These are phyloP conservation scores for Phrynosoma blainvillii DNA, from an alignment of 2,113 vertebrate genomes.

Conservation along the genomic window DNA sequence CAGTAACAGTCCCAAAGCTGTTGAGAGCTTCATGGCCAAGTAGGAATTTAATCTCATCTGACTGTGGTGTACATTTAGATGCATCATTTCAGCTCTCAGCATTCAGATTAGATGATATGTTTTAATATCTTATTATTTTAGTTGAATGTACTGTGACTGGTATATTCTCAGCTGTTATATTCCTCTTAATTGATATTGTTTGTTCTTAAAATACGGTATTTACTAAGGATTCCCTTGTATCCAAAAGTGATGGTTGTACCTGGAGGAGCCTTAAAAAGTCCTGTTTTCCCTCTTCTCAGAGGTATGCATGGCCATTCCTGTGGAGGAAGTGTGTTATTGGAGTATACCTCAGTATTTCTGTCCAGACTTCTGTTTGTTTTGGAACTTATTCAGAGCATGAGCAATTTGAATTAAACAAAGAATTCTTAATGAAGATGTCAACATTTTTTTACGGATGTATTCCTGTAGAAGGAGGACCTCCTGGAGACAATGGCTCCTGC, in stretches of 20 bases:
- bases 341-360: too few relatives aligned
- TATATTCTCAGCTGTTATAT: background rate
- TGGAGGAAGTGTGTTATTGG: too few relatives aligned
- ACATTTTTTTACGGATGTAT: too few relatives aligned
- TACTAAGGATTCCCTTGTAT: background rate
- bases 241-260: background rate
- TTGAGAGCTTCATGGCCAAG: background rate
- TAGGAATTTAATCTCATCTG: background rate
- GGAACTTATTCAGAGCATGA: too few relatives aligned
- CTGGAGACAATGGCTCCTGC: too few relatives aligned
- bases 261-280: background rate
- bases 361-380: too few relatives aligned
- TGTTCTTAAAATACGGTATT: background rate
- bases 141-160: background rate
- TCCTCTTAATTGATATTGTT: background rate
- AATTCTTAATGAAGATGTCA: too few relatives aligned
- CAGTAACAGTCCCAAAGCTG: background rate
- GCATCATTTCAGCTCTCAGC: background rate
- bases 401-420: too few relatives aligned
- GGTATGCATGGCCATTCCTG: too few relatives aligned
- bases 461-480: too few relatives aligned
- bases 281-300: background rate
- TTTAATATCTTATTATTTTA: background rate
- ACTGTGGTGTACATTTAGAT: background rate
- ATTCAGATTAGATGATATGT: background rate